These are phyloP conservation scores for Leucopsar rothschildi DNA, from an alignment of 2,113 vertebrate species.

Conservation along the genomic window DNA sequence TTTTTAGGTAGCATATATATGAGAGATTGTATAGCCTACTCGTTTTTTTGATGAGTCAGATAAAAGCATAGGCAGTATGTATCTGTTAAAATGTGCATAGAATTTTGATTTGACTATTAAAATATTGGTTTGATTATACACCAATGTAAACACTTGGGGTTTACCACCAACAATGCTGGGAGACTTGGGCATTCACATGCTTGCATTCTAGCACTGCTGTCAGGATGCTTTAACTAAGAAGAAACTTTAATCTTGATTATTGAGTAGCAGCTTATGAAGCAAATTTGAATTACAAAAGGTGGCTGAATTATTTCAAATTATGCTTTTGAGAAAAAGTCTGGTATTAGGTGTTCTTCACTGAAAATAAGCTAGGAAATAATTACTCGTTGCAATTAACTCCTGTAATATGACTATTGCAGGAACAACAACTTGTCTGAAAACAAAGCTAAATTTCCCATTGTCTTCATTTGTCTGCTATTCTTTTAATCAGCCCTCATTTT, in stretches of 20 bases:
- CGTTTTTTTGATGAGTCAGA: neutral
- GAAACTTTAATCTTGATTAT: neutral
- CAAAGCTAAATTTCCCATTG: neutral
- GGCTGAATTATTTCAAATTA: neutral
- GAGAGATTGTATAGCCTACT: neutral
- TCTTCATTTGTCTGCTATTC: neutral
- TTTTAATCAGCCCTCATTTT: neutral
- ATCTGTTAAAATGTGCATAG: neutral
- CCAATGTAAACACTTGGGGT: rapidly evolving
- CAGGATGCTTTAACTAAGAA: neutral
- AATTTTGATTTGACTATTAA: neutral
- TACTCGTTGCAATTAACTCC: neutral
- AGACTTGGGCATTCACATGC: neutral
- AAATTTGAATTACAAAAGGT: neutral
- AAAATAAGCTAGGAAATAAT: neutral
- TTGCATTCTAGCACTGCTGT: neutral
- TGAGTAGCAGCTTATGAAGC: neutral
- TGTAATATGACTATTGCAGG: neutral
- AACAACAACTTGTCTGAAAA: neutral
- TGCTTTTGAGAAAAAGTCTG: neutral
- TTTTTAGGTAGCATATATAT: neutral
- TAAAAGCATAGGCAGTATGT: neutral
- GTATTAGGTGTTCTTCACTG: neutral
- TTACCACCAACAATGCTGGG: neutral
- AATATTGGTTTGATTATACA: neutral